Percentiles rank a stretch among this genome's conserved stretches.
Conservation (phyloP, 2,888 invertebrate species). For the Notodonta dromedarius region DNA sequence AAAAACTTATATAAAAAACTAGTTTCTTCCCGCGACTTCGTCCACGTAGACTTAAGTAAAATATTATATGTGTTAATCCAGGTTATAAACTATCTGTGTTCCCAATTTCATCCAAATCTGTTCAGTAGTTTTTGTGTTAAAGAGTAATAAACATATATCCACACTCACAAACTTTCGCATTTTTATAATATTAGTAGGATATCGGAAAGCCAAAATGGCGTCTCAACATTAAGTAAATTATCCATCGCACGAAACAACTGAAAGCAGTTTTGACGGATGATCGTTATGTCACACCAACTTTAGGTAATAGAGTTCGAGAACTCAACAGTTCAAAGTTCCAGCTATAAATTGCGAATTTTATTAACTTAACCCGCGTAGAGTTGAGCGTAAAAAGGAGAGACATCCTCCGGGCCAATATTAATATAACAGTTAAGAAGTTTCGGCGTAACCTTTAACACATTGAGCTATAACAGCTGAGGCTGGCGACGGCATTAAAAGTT, state of each 20-base stretch:
- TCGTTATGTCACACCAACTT: slow-evolving; percentile 30
- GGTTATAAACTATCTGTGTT: no score
- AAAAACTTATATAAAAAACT: no score
- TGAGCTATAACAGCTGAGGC: slow-evolving; percentile 18
- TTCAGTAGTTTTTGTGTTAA: no score
- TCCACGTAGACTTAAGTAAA: no score
- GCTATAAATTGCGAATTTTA: slow-evolving; percentile 31
- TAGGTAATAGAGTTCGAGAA: slow-evolving; percentile 29
- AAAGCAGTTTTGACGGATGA: slow-evolving; percentile 29
- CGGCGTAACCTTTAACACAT: slow-evolving; percentile 19
- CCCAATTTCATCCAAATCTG: no score
- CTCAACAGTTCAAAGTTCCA: slow-evolving; percentile 25
- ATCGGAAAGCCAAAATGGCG: slow-evolving; percentile 13
- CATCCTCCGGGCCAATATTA: slow-evolving; percentile 15
- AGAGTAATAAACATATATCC: no score
- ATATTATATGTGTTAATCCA: no score
- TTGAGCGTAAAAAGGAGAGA: slow-evolving; percentile 22
- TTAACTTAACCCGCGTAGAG: slow-evolving; percentile 21
- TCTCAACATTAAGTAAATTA: slow-evolving; percentile 18
- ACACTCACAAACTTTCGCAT: no score
- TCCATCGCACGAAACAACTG: slow-evolving; percentile 16
- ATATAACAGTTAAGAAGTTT: slow-evolving; percentile 23
- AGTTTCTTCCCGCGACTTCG: no score
- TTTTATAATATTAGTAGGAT: no score
- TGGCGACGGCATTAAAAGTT: slow-evolving; percentile 23